Evolutionary conservation across 2,888 invertebrate genomes (phyloP).

Genomic region (Crematogaster levior): DNA sequence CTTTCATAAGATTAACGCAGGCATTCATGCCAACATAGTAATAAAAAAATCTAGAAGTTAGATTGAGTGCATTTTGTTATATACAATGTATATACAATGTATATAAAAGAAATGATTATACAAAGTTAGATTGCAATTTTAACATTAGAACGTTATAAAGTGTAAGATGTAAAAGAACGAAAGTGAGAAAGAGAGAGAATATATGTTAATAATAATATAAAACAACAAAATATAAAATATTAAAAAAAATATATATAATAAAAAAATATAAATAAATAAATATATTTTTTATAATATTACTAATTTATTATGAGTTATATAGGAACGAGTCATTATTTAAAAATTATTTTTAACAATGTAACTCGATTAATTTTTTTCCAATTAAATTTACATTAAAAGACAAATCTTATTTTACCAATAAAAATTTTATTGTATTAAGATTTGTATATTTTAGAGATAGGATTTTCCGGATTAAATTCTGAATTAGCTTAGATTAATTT

Average conservation of each 20-base stretch:
- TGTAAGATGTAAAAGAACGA: neutral
- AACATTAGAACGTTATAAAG: neutral
- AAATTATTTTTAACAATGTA: neutral
- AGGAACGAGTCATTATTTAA: too few relatives aligned
- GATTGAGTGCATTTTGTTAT: neutral
- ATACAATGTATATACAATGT: neutral
- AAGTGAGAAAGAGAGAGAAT: neutral
- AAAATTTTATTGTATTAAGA: neutral
- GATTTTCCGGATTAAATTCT: neutral
- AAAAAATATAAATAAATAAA: too few relatives aligned
- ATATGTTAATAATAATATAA: too few relatives aligned
- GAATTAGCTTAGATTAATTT: neutral
- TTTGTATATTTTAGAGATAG: neutral
- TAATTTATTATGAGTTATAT: neutral
- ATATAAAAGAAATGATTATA: neutral
- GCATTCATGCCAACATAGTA: neutral
- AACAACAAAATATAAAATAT: too few relatives aligned
- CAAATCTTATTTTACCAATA: neutral
- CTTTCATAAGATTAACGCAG: constrained; percentile 3
- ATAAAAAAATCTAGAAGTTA: constrained; percentile 12
- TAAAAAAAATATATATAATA: too few relatives aligned
- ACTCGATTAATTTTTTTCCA: neutral
- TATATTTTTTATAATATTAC: too few relatives aligned
- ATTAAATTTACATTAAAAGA: neutral
- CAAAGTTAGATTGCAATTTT: constrained; percentile 13